A percentile compares a stretch with the other conserved stretches of the same genome.
Evolutionary conservation across 2,113 vertebrate species (phyloP).

Genomic region (Capreolus pygargus): DNA sequence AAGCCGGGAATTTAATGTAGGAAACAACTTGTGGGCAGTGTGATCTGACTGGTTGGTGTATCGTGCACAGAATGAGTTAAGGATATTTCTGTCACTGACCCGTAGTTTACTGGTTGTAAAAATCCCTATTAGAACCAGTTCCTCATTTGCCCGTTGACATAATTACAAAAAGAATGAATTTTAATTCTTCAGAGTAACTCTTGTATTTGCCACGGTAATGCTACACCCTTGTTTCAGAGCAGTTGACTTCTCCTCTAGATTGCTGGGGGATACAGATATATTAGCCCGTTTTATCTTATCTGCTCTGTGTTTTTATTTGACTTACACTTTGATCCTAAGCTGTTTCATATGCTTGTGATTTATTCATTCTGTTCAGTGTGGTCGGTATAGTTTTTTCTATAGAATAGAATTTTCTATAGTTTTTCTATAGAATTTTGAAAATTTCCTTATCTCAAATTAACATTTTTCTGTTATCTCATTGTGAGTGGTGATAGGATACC

Average conservation of each 20-base stretch:
- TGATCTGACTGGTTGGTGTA: not conserved
- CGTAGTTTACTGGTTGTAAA: not conserved
- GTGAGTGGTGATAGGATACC: not conserved
- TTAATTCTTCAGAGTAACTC: not conserved
- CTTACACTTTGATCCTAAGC: not conserved
- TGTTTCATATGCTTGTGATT: not conserved
- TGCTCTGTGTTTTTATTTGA: not conserved
- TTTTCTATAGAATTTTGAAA: not conserved
- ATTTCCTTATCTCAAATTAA: not conserved
- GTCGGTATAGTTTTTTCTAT: not conserved
- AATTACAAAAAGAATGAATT: not conserved
- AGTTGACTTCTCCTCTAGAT: not conserved
- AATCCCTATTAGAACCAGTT: not conserved
- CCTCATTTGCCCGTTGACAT: not conserved
- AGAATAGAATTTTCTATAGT: too few relatives aligned
- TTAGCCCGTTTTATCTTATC: not conserved
- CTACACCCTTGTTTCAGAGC: not conserved
- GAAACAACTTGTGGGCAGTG: not conserved
- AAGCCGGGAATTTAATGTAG: not conserved
- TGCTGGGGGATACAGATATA: not conserved
- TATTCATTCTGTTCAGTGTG: not conserved
- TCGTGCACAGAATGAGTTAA: not conserved
- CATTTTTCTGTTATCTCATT: not conserved
- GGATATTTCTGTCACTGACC: not conserved
- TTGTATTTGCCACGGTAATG: accelerated